Evolutionary conservation across 2,797 vertebrate genomes (phyloP), one percentile per base, ranked within the genome.

Genomic region (Spinibarbus caldwelli): DNA sequence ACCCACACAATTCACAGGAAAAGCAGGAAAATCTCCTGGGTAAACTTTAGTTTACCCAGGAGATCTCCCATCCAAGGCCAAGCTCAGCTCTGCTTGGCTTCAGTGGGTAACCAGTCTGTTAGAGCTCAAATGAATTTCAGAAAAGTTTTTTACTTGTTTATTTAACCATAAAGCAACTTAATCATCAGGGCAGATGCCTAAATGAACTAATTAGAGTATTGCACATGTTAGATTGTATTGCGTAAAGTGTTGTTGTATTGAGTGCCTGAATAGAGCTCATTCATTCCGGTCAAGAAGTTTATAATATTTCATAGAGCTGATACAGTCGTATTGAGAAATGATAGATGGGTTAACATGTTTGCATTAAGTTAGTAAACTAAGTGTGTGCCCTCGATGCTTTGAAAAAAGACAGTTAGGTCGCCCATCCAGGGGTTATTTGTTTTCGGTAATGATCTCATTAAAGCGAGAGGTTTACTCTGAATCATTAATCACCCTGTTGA

Each of bases 401-500:
- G 49, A 80, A 83, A 84, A 82, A 72, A 62, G 68, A 45, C n/a
- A n/a, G n/a, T n/a, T 80, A 82, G 77, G 67, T 83, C 70, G n/a
- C 54, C 72, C n/a, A 75, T 85, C 41, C 43, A 57, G 76, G 68
- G 45, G 77, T 83, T 52, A 23, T 87, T 86, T 86, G 70, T 87
- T 87, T 88, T 85, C 52, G 76, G 62, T 88, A 78, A 72, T 41
- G 79, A 86, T 43, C 88, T 89, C 88, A 84, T 83, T 47, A 79
- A 66, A 85, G 85, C 84, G 84, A 91, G 88, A 90, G 87, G 91
- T 88, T 91, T 85, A 87, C 86, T 70, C n/a, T n/a, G n/a, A n/a
- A n/a, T n/a, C 85, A 87, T 92, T 93, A 91, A 93, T 90, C 89
- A 88, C 80, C 66, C 41, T 57, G 79, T 64, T 49, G 84, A 81